Percentiles rank a stretch among this genome's conserved stretches.
Conservation (phyloP, 2,888 invertebrate species). For the Buathra laborator region DNA sequence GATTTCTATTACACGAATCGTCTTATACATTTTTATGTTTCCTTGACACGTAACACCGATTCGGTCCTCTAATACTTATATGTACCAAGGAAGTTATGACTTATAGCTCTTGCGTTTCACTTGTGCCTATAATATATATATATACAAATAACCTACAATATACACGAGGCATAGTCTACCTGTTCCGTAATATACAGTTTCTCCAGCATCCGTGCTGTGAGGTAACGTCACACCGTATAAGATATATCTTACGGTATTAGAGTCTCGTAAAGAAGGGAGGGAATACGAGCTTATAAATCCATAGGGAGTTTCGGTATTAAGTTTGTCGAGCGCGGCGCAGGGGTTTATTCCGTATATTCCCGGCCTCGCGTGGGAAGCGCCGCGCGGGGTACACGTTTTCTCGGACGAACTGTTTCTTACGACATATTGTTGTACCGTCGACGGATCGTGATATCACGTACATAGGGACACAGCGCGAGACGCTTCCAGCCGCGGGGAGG, state of each 20-base stretch:
- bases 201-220: slow-evolving; percentile 39
- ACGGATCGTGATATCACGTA: slow-evolving; percentile 46
- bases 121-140: slow-evolving; percentile 2
- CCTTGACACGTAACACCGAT: slow-evolving; percentile 4
- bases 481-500: neutral
- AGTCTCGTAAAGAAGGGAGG: slow-evolving; percentile 53
- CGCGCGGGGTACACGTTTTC: neutral
- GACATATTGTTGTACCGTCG: slow-evolving; percentile 48
- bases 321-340: slow-evolving; percentile 37
- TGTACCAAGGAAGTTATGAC: slow-evolving; percentile 18
- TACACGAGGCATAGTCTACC: neutral
- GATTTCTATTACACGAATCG: slow-evolving; percentile 59
- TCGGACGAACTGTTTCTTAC: slow-evolving; percentile 45
- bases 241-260: slow-evolving; percentile 47
- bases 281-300: slow-evolving; percentile 62
- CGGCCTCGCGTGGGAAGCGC: slow-evolving; percentile 9
- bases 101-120: slow-evolving; percentile 12
- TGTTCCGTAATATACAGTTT: neutral
- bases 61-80: slow-evolving; percentile 11
- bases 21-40: slow-evolving; percentile 21
- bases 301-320: slow-evolving; percentile 60
- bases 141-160: neutral
- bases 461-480: slow-evolving; percentile 9
- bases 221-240: slow-evolving; percentile 36
- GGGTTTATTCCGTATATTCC: slow-evolving; percentile 32